Conservation (phyloP, 2,113 vertebrate genomes). For the Lontra canadensis region DNA sequence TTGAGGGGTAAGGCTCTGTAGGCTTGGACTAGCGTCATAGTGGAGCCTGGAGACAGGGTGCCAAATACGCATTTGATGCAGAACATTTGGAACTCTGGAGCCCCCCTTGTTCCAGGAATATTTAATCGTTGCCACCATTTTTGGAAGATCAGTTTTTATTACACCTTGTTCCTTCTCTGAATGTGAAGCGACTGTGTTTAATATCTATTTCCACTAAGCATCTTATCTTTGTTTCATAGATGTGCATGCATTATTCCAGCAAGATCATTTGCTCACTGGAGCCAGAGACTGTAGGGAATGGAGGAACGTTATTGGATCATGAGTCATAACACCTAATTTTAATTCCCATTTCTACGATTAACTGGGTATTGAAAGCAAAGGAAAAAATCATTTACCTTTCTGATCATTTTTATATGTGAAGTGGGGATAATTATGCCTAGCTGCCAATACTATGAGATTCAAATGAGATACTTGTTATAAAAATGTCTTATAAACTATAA, state of each 20-base stretch:
- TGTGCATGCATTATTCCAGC: neutral
- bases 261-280: constrained; percentile 5
- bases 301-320: neutral
- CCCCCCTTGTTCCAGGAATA: neutral
- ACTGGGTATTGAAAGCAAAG: neutral
- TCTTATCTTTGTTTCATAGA: neutral
- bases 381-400: constrained; percentile 50
- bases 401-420: constrained; percentile 55
- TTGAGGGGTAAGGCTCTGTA: neutral
- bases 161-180: neutral
- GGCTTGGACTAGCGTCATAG: neutral
- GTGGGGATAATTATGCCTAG: constrained; percentile 8
- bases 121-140: neutral
- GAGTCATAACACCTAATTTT: constrained; percentile 30
- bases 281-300: neutral
- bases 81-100: neutral
- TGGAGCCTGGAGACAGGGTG: neutral
- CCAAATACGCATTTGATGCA: neutral
- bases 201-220: neutral
- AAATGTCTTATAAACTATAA: constrained; percentile 4
- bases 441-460: constrained; percentile 28
- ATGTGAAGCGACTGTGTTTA: neutral
- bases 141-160: neutral
- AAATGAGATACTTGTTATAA: constrained; percentile 19
- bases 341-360: constrained; percentile 40